These are phyloP conservation scores for Lochmaea crataegi DNA, from an alignment of 2,888 invertebrate species.

Conservation along the genomic window DNA sequence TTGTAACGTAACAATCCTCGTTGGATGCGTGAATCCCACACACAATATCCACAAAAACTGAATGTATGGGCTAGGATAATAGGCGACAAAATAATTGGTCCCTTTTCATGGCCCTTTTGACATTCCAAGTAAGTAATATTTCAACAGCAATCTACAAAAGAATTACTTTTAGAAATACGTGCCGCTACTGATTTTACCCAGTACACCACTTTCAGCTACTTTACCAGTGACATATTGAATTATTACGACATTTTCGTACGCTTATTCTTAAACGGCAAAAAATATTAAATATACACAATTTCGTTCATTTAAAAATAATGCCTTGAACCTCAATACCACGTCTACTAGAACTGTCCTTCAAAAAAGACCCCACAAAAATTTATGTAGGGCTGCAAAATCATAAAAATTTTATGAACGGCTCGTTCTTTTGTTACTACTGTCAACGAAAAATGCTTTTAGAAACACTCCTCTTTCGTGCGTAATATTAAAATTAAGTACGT, in stretches of 20 bases:
- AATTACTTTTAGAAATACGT: background rate
- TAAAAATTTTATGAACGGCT: slow-evolving; percentile 1
- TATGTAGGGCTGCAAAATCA: background rate
- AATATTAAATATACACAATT: background rate
- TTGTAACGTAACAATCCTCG: no score
- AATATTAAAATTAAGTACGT: background rate
- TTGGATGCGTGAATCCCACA: no score
- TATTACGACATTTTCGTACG: background rate
- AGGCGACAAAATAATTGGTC: no score
- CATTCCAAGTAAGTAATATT: no score
- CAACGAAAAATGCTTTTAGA: background rate
- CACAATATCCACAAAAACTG: no score
- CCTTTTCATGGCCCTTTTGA: no score
- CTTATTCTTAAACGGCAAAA: background rate
- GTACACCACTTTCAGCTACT: background rate
- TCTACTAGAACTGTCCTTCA: background rate
- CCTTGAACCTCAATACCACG: background rate
- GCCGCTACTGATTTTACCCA: background rate
- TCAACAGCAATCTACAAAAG: no score
- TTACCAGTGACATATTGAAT: slow-evolving; percentile 22
- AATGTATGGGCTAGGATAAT: no score
- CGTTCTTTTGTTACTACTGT: background rate
- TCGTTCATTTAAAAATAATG: background rate
- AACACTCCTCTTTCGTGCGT: background rate
- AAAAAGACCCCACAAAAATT: background rate